Conservation (phyloP, 2,888 invertebrate genomes). For the Achlya flavicornis region DNA sequence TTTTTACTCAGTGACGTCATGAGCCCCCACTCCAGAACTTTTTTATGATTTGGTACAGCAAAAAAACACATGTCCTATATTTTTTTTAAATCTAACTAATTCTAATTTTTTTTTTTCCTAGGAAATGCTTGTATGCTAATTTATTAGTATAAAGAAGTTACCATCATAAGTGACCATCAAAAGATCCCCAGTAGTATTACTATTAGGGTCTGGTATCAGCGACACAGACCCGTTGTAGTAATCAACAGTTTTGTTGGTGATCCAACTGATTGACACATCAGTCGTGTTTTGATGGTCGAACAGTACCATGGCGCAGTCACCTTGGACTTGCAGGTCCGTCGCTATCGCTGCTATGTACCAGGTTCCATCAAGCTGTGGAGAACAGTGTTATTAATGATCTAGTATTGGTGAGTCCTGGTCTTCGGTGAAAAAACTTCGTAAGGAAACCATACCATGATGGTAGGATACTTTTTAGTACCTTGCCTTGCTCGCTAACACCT, state of each 20-base stretch:
- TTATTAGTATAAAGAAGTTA: slow-evolving; percentile 26
- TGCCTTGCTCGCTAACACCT: too few species aligned
- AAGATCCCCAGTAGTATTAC: slow-evolving; percentile 61
- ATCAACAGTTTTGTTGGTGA: slow-evolving; percentile 64
- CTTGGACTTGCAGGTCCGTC: slow-evolving; percentile 59
- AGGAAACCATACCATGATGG: too few species aligned
- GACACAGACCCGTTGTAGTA: slow-evolving; percentile 73
- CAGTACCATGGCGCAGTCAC: slow-evolving; percentile 69
- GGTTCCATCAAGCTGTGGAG: slow-evolving; percentile 64
- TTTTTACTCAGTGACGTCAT: too few species aligned
- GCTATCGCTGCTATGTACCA: slow-evolving; percentile 72
- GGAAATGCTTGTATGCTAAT: too few species aligned
- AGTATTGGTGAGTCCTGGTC: too few species aligned
- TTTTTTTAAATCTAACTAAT: too few species aligned
- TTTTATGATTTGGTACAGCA: too few species aligned
- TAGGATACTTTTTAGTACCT: too few species aligned
- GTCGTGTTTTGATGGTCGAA: slow-evolving; percentile 75
- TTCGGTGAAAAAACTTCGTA: too few species aligned
- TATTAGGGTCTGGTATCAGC: slow-evolving; percentile 59
- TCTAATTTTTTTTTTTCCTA: too few species aligned
- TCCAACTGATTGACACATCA: slow-evolving; percentile 72
- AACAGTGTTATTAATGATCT: background rate
- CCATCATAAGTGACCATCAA: slow-evolving; percentile 70
- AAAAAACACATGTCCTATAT: too few species aligned
- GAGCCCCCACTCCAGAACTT: too few species aligned